Base-by-base conservation (phyloP, 2,113 vertebrate genomes). In the Thalassoma bifasciatum region DNA sequence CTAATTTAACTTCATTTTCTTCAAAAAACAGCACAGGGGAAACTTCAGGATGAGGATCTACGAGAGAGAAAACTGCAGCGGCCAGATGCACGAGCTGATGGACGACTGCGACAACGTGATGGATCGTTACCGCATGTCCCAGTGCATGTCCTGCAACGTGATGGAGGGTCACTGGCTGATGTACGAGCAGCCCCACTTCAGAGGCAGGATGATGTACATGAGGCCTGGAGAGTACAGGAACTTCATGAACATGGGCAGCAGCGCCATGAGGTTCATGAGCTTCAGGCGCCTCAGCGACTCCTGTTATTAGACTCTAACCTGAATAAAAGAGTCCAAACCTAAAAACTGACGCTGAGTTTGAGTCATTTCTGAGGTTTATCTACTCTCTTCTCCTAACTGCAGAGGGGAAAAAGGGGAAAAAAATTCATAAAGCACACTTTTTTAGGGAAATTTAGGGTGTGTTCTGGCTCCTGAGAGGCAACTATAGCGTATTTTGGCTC, bases 131-230 rank as follows among this genome's bases (percentile, higher is more conserved):
- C 86, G 79, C 70, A 88, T 94, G 91, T 81, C 80, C 70, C 92
- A 94, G 82, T 93, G 92, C 79, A 87, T 91, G 88, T 94, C 94
- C 85, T 93, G 92, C 87, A 88, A 93, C 58, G 93, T 94, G 81
- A 93, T 93, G 90, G 92, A 94, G 0, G 93, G 93, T 52, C 91
- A 94, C 86, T 94, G 94, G 94, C 87, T 92, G 72, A 88, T 94
- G 85, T 94, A 92, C 58, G 93, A 94, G 75, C 91, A 92, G 83
- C 70, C 92, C 72, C 67, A 90, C 51, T 94, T 76, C 87, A 90
- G 88, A 67, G 91, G 91, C 87, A 86, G 84, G 72, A 92, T 91
- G 90, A 88, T 89, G 85, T 92, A 92, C 88, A 54, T 86, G 81
- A 90, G 86, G 81, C 88, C 89, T 2, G 88, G 88, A 16, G 89